Evolutionary conservation across 2,888 invertebrate genomes (phyloP), one percentile per base, ranked within the genome.

Genomic region (Drosophila niveifrons): DNA sequence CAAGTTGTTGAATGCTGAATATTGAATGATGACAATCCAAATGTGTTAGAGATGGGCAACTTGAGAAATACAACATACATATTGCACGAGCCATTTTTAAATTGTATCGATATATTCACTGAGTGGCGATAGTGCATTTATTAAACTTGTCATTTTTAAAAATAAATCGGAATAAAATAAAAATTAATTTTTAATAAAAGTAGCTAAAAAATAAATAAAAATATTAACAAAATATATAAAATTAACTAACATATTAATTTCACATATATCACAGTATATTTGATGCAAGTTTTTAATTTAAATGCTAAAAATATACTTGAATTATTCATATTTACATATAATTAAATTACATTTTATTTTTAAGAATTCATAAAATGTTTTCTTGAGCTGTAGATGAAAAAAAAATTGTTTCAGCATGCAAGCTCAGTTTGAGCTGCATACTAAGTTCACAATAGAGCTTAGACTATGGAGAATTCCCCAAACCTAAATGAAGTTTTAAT

Each of bases 21-120:
- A 13, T 47, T 61, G 39, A 52, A 75, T 15, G 56, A 73, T 73
- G 73, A 73, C 75, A 75, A 75, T 75, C 64, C 64, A 64, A 75
- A 56, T 75, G 31, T 61, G 3, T 41, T 75, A 68, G 72, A 43
- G 75, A 28, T 53, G 75, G 7, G 23, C 10, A 0, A 9, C 9
- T 6, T 6, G n/a, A 23, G 11, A 36, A 3, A 17, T 29, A 29
- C 7, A n/a, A 13, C 11, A 10, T n/a, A n/a, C 18, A 41, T 31
- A 50, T 50, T 41, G 50, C 41, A 43, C 6, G 17, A n/a, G n/a
- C 6, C 7, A 2, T 13, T 31, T 9, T n/a, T 4, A 11, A 0
- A 31, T 9, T 41, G 11, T 31, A 56, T 56, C 55, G 55, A 55
- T 44, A 44, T 55, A 2, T 11, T 28, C 2, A 46, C 11, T 23